phyloP scores from a whole-genome alignment of 2,797 vertebrate genomes.

The Uromys caudimaculatus region DNA sequence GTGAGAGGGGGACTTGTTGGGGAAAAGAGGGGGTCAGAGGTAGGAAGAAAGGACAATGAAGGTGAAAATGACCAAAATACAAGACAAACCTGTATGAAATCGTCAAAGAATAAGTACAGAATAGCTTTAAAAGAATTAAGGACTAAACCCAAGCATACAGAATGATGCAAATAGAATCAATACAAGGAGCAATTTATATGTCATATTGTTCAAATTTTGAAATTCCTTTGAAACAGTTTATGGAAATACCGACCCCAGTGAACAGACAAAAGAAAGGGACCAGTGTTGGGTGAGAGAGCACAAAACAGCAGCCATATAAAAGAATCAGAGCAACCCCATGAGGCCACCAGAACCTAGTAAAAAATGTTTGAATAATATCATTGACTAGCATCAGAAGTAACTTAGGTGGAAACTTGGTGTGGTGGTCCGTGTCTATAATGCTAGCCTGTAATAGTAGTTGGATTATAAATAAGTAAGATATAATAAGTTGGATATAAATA shows the following conservation, averaged over 20 bases:
- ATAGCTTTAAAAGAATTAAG: not conserved
- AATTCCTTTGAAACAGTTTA: not conserved
- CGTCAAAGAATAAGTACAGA: not conserved
- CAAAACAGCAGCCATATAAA: conserved; percentile 1
- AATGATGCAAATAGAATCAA: conserved; percentile 30
- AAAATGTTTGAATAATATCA: conserved; percentile 1
- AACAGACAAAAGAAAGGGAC: not conserved
- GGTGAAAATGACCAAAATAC: not conserved
- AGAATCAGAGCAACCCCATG: not conserved
- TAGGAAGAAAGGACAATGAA: not conserved
- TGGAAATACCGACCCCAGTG: not conserved
- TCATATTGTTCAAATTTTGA: conserved; percentile 21
- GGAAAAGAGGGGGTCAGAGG: too few relatives aligned
- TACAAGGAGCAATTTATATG: not conserved
- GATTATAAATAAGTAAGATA: not conserved
- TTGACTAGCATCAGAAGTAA: conserved; percentile 10
- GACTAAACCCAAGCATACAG: not conserved
- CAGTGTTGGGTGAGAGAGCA: not conserved
- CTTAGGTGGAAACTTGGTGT: not conserved
- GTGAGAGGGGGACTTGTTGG: not conserved
- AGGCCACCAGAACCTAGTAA: not conserved
- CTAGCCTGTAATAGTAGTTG: too few relatives aligned
- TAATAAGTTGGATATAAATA: too few relatives aligned
- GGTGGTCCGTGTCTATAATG: too few relatives aligned
- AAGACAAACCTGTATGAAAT: not conserved